phyloP scores from a whole-genome alignment of 2,113 vertebrate species.

The Capreolus pygargus region DNA sequence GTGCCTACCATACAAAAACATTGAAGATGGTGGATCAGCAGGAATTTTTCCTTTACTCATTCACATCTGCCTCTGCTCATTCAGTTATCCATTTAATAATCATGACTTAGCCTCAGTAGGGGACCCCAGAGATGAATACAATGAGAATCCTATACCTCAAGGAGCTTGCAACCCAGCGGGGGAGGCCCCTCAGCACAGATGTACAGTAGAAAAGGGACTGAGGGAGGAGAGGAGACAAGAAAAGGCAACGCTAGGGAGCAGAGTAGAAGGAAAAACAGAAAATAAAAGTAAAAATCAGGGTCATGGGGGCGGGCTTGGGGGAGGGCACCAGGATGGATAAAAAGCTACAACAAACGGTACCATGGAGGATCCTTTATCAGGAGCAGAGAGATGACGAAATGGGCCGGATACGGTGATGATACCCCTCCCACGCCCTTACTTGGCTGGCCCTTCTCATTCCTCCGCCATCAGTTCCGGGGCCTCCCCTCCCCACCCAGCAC shows the following conservation, averaged over 20 bases:
- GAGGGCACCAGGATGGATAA: not conserved
- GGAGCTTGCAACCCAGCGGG: not conserved
- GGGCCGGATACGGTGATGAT: not conserved
- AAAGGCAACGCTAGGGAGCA: not conserved
- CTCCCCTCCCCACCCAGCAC: not conserved
- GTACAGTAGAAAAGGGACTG: not conserved
- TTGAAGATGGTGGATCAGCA: not conserved
- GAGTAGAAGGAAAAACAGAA: not conserved
- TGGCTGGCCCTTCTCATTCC: not conserved
- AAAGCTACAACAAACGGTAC: not conserved
- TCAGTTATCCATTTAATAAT: not conserved
- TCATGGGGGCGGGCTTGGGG: accelerated
- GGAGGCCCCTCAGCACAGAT: not conserved
- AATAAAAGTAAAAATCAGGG: not conserved
- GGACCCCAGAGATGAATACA: not conserved
- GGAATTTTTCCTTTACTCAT: not conserved
- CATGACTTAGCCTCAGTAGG: not conserved
- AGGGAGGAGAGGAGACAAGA: not conserved
- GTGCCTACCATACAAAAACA: not conserved
- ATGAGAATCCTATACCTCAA: not conserved
- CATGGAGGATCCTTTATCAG: not conserved
- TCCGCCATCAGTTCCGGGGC: not conserved
- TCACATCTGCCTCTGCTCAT: not conserved
- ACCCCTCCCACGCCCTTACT: accelerated
- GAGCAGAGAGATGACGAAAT: not conserved